Evolutionary conservation across 2,113 vertebrate species (phyloP).

Genomic region (Pandion haliaetus): DNA sequence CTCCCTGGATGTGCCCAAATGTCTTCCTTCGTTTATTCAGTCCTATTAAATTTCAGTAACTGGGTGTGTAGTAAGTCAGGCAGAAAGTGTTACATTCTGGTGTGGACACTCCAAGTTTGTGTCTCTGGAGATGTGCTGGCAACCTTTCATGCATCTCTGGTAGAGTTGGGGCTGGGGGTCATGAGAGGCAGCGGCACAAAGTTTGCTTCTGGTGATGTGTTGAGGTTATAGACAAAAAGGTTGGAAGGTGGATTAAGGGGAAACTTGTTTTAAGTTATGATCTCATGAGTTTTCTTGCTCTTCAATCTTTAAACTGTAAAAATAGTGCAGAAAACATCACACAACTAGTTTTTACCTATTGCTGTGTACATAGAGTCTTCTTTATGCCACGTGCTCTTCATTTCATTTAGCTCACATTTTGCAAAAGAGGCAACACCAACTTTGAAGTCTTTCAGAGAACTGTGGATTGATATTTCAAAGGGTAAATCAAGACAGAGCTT

Average conservation of each 20-base stretch:
- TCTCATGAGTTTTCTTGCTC: background rate
- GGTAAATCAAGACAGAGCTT: background rate
- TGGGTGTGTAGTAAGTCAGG: accelerated
- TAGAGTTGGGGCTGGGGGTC: accelerated
- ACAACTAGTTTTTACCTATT: background rate
- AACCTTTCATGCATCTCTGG: background rate
- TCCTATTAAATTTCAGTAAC: background rate
- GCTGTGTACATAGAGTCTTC: background rate
- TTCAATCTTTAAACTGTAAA: background rate
- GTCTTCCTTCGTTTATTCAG: background rate
- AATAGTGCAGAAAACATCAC: background rate
- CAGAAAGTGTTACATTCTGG: background rate
- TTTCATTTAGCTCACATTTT: background rate
- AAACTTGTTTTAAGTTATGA: background rate
- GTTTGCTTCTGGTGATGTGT: background rate
- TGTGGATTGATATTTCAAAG: background rate
- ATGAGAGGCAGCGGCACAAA: background rate
- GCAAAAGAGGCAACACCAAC: background rate
- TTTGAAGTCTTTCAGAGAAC: background rate
- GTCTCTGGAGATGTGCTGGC: background rate
- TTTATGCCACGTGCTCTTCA: background rate
- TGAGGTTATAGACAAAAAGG: background rate
- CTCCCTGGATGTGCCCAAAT: background rate
- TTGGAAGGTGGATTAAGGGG: background rate
- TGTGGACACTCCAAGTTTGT: background rate